Base-by-base conservation (phyloP, 2,797 vertebrate species). In the Selene dorsalis region DNA sequence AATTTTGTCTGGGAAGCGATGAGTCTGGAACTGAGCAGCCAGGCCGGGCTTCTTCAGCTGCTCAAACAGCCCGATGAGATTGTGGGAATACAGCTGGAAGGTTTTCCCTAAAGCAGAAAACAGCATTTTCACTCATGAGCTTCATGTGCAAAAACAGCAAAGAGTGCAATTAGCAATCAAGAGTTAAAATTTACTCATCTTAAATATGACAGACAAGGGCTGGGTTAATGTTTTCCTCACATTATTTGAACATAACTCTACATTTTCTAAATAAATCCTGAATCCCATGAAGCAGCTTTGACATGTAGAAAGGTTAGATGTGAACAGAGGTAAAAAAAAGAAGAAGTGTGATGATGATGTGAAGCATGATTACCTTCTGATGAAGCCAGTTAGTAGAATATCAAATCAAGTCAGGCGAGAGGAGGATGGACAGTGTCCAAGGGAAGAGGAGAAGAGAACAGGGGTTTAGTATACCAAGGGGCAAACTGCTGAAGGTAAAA, bases 51-150 rank as follows among this genome's bases (percentile, higher is more conserved):
- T 99, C 93, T 94, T 98, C 88, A 98, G 96, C 96, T 99, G 98
- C 93, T 99, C 98, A 84, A 99, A 99, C 89, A 97, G 95, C 58
- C 97, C 98, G 70, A 97, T 98, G 82, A 99, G 95, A 85, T 99
- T 99, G 87, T 99, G 98, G 77, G 98, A 98, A 87, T 99, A 99
- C 61, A 99, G 96, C 88, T 99, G 98, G 94, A 98, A 97, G 20
- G 96, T 96, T 95, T 97, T 98, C 75, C 98, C 98, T 99, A 79
- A 1, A 73, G 79, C n/a, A 35, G 45, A 66, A 70, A 0, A 58
- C 9, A 69, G 13, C 0, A 65, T 4, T 77, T 67, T 52, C 14
- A 39, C 28, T 30, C 18, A 45, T 62, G 8, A 81, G 32, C 41
- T 32, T 72, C 14, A 65, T 11, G 18, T 12, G 24, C 52, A 53